Evolutionary conservation across 1,140 invertebrate species (phyloP).

Genomic region (Maconellicoccus hirsutus): DNA sequence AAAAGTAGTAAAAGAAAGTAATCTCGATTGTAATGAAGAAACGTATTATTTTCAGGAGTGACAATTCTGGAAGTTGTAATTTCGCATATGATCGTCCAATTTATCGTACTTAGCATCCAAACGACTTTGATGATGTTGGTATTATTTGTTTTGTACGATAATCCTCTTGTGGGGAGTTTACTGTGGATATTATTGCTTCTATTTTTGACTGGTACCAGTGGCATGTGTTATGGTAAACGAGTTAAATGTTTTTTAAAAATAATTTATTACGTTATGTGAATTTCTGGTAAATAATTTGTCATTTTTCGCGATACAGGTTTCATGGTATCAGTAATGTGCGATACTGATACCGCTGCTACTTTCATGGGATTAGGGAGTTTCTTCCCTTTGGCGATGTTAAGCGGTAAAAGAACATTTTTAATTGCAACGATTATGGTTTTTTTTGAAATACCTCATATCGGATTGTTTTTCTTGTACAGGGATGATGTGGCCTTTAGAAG

Average conservation of each 20-base stretch:
- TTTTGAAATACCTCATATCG: neutral
- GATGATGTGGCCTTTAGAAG: slow-evolving; percentile 34
- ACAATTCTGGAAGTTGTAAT: slow-evolving; percentile 69
- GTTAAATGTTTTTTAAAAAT: too few relatives aligned
- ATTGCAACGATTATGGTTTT: neutral
- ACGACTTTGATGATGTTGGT: slow-evolving; percentile 50
- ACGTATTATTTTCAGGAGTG: slow-evolving; percentile 45
- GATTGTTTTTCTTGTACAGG: slow-evolving; percentile 27
- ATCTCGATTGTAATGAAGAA: too few relatives aligned
- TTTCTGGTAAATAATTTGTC: too few relatives aligned
- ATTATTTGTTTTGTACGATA: slow-evolving; percentile 36
- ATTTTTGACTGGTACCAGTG: slow-evolving; percentile 42
- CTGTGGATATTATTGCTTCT: slow-evolving; percentile 38
- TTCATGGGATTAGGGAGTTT: slow-evolving; percentile 34
- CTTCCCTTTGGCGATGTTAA: slow-evolving; percentile 33
- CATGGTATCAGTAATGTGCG: slow-evolving; percentile 31
- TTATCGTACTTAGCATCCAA: slow-evolving; percentile 73
- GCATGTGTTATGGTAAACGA: slow-evolving; percentile 43
- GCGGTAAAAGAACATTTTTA: slow-evolving; percentile 29
- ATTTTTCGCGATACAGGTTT: too few relatives aligned
- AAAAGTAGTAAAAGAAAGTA: too few relatives aligned
- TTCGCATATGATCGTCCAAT: slow-evolving; percentile 72
- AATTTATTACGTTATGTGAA: too few relatives aligned
- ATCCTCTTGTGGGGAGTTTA: slow-evolving; percentile 40
- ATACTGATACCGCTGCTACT: slow-evolving; percentile 31